phyloP scores from a whole-genome alignment of 1,140 invertebrate species.

The Magallana gigas region DNA sequence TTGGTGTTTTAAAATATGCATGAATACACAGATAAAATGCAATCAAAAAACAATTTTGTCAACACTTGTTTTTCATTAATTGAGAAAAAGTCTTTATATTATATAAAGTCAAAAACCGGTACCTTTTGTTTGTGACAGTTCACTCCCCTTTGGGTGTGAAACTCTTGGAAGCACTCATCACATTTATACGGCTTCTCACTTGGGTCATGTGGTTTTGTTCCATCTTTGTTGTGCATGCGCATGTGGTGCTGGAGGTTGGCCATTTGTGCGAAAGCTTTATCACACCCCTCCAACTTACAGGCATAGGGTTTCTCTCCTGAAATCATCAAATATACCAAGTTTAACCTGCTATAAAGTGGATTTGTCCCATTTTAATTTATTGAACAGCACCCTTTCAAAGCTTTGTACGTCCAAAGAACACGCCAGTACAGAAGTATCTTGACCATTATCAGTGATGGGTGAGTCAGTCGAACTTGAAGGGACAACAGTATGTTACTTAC shows the following conservation, averaged over 20 bases:
- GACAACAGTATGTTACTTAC: no score
- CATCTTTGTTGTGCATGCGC: constrained; percentile 34
- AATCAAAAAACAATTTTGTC: no score
- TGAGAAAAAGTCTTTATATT: neutral
- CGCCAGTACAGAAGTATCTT: no score
- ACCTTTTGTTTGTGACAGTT: constrained; percentile 45
- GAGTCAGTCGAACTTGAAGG: no score
- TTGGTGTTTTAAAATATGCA: no score
- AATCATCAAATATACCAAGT: neutral
- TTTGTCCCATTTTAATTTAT: no score
- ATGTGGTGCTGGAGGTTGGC: constrained; percentile 42
- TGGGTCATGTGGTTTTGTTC: neutral
- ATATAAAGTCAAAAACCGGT: neutral
- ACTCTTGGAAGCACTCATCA: constrained; percentile 37
- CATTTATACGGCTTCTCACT: constrained; percentile 38
- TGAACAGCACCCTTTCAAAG: no score
- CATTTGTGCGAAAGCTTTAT: constrained; percentile 41
- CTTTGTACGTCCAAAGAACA: no score
- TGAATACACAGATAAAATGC: no score
- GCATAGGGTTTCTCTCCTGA: constrained; percentile 33
- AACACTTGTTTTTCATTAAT: no score
- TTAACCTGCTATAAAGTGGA: no score
- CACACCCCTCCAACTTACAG: constrained; percentile 36
- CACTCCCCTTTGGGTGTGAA: constrained; percentile 21
- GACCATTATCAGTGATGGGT: no score